Evolutionary conservation across 2,797 vertebrate genomes (phyloP), one percentile per base, ranked within the genome.

Genomic region (Gymnoscopelus microlampas): DNA sequence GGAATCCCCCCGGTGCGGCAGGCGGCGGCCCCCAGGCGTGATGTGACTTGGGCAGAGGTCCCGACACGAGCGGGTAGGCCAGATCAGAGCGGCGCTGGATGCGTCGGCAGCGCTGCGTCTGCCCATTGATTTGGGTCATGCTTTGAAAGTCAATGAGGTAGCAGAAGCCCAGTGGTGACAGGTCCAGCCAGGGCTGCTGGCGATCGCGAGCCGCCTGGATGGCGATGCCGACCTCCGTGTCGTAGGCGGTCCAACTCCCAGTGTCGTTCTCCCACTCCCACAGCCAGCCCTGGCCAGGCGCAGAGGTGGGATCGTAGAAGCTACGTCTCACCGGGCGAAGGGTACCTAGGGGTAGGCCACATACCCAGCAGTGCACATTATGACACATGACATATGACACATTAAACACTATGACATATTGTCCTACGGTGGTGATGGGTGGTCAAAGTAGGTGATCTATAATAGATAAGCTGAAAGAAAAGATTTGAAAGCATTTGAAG

Each of bases 211-310:
- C 97, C 0, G 93, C 95, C 87, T 99, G 97, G 89, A 99, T 98
- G 78, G 97, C 94, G 76, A 98, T 96, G 80, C 95, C 95, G 82
- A 98, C 96, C 1, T 97, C 96, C 63, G 96, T 98, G 92, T 98
- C 97, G 0, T 98, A 99, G 13, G 96, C 94, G 0, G 96, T 96
- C 97, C 97, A 98, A 0, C 95, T 96, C 3, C 96, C 96, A 0
- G 93, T 90, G 93, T 97, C 96, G 3, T 96, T 97, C 90, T 99
- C 96, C 96, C 97, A 98, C 86, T 99, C 97, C 98, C 98, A 98
- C 70, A 97, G 91, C 61, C 98, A 96, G 53, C 98, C 97, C 84
- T 97, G 96, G 53, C 97, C 97, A 0, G 97, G 97, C 0, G 98
- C 98, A 0, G 96, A 97, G 0, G 95, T 93, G 0, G 95, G 95